Conservation (phyloP, 2,113 vertebrate species). For the Machaerirhynchus nigripectus region DNA sequence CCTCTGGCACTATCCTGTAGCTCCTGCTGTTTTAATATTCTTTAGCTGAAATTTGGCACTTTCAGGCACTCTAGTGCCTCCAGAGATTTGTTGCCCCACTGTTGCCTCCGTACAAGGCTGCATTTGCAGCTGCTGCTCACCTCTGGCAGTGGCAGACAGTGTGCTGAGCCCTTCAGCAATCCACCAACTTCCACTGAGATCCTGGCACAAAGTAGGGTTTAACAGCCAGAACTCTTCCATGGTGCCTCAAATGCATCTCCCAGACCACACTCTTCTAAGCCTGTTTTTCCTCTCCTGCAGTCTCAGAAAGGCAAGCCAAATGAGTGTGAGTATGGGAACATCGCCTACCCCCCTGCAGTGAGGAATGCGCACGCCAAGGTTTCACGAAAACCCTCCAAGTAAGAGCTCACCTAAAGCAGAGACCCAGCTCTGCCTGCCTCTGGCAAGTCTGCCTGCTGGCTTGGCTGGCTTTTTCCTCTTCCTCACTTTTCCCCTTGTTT, state of each 20-base stretch:
- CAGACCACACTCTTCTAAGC: neutral
- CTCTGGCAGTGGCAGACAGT: neutral
- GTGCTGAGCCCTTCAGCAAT: neutral
- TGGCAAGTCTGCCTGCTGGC: neutral
- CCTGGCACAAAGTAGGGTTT: neutral
- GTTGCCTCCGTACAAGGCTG: neutral
- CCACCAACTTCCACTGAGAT: neutral
- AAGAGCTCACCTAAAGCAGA: slow-evolving; percentile 55
- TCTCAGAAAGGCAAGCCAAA: slow-evolving; percentile 71
- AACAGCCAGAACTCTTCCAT: neutral
- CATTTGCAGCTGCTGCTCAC: neutral
- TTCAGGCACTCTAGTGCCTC: neutral
- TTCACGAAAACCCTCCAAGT: slow-evolving; percentile 85
- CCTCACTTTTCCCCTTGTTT: neutral
- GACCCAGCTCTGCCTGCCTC: neutral
- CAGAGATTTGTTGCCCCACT: neutral
- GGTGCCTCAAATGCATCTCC: neutral
- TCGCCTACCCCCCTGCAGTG: slow-evolving; percentile 75
- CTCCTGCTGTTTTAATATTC: neutral
- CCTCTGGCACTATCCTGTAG: neutral
- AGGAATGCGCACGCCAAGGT: slow-evolving; percentile 74
- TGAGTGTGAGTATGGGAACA: slow-evolving; percentile 90
- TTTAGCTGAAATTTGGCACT: neutral
- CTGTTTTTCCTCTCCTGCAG: slow-evolving; percentile 3
- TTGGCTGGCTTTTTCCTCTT: neutral